Evolutionary conservation across 2,797 vertebrate species (phyloP).

Genomic region (Alectoris magna): DNA sequence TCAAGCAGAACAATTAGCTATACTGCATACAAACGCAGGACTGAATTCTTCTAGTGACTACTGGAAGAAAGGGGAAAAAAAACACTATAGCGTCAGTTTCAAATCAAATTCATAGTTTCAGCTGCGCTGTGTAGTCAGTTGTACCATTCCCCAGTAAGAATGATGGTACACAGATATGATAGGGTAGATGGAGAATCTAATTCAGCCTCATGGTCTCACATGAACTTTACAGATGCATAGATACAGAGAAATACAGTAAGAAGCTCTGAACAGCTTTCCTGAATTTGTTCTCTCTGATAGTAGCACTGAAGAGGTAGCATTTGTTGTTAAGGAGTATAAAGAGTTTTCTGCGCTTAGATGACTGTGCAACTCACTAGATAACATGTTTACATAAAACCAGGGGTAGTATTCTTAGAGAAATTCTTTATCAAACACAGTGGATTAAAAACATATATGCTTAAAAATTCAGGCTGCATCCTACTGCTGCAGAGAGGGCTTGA

Average conservation of each 20-base stretch:
- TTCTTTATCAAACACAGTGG: background rate
- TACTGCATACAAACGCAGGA: background rate
- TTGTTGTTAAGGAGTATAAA: too few species aligned
- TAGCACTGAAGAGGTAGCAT: background rate
- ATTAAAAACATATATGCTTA: background rate
- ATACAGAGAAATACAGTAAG: background rate
- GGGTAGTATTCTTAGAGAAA: background rate
- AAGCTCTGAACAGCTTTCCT: background rate
- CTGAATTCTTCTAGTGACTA: background rate
- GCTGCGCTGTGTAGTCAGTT: background rate
- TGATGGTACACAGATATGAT: background rate
- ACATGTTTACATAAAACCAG: background rate
- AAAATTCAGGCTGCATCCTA: background rate
- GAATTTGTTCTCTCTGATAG: background rate
- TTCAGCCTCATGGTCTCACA: background rate
- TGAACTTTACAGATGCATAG: background rate
- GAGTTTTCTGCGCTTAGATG: background rate
- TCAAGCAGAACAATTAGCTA: background rate
- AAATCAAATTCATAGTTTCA: background rate
- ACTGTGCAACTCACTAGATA: background rate
- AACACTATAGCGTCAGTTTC: background rate
- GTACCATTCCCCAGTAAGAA: background rate
- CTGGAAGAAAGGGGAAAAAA: background rate
- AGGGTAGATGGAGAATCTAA: background rate
- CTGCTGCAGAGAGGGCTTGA: background rate